Base-by-base conservation (phyloP, 2,888 invertebrate genomes). In the Drosophila affinis region DNA sequence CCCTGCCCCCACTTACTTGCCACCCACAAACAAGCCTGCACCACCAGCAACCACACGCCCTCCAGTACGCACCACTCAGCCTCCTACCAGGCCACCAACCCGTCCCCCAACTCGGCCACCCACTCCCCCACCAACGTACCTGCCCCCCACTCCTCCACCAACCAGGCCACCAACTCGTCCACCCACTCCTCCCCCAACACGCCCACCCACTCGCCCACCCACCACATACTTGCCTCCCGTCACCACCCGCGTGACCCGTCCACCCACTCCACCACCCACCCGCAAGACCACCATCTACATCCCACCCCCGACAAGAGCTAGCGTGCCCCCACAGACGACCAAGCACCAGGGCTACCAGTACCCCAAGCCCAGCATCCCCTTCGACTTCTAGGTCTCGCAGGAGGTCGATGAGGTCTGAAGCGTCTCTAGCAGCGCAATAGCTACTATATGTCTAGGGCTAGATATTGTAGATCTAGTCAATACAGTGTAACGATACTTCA, bases 381-480 rank as follows among this genome's bases (percentile, higher is more conserved):
- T 91, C 74, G 78, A 80, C 47, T 91, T 87, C 79, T 91, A 91
- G 85, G 62, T 69, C 48, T 44, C 63, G 57, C 10, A 12, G 4
- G 46, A 32, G 54, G 9, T 29, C 29, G 7, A 29, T 34, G 32
- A 24, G 29, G 57, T 61, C 57, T 45, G 44, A 21, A 5, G 53
- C 53, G 53, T 76, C 72, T 67, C 73, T 90, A 90, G 89, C 88
- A 85, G 89, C 86, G 78, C 88, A 89, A 81, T 84, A 85, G 77
- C 84, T 90, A 85, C 82, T 78, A 82, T 85, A 89, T 88, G 81
- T 90, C 90, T 88, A 91, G 88, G 91, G 91, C 91, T 91, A 90
- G 91, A 91, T 91, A 39, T 39, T n/a, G 39, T 39, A 88, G 84
- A 86, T 91, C 91, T 91, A 91, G 91, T 91, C 91, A 91, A 86